Evolutionary conservation across 2,888 invertebrate genomes (phyloP).

Genomic region (Dromius quadrimaculatus): DNA sequence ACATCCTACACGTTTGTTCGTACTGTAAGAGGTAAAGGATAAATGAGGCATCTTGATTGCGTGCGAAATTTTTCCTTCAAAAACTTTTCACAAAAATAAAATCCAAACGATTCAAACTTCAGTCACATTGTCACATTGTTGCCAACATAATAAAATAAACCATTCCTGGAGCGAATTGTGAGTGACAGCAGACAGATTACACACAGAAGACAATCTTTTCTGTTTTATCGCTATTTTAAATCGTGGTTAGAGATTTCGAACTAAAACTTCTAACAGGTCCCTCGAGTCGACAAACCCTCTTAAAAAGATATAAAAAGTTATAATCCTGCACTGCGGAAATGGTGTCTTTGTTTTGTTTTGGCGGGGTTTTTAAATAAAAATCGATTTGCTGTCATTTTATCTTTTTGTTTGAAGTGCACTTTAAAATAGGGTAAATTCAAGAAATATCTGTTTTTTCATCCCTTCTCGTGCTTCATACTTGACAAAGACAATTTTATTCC

Average conservation of each 20-base stretch:
- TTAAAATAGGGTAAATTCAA: too few relatives aligned
- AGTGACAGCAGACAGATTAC: conserved; percentile 21
- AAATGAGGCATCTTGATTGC: background rate
- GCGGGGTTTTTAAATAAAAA: background rate
- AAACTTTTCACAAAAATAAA: background rate
- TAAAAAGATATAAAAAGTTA: background rate
- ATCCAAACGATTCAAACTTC: conserved; percentile 20
- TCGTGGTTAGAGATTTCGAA: too few relatives aligned
- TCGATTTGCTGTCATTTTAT: too few relatives aligned
- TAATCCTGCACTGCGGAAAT: background rate
- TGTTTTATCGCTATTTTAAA: background rate
- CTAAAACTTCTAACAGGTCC: background rate
- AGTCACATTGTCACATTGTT: background rate
- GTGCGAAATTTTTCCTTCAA: background rate
- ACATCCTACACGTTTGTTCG: background rate
- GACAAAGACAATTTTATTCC: too few relatives aligned
- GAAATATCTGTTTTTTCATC: too few relatives aligned
- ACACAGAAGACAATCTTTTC: too few relatives aligned
- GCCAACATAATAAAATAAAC: conserved; percentile 19
- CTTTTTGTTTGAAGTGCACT: too few relatives aligned
- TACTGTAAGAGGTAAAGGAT: conserved; percentile 25
- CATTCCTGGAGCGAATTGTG: background rate
- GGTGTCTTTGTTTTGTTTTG: background rate
- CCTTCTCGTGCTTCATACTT: too few relatives aligned
- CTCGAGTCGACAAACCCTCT: background rate